A percentile compares a stretch with the other conserved stretches of the same genome.
phyloP scores from a whole-genome alignment of 2,113 vertebrate genomes.

The Syngnathus scovelli region DNA sequence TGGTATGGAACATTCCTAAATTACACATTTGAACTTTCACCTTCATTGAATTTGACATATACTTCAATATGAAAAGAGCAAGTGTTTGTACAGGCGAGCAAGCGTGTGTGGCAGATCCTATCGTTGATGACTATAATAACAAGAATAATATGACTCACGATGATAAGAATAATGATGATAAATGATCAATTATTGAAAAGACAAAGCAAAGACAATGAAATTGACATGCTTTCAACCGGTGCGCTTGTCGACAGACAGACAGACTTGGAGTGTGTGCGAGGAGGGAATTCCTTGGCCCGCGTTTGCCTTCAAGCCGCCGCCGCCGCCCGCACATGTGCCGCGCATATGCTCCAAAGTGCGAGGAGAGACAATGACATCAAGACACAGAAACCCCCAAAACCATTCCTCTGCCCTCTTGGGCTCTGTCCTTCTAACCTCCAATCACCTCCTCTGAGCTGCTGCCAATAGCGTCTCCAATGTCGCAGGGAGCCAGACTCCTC shows the following conservation, averaged over 20 bases:
- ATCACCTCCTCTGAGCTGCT: conserved; percentile 11
- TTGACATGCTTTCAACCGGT: not conserved
- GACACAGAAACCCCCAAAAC: conserved; percentile 30
- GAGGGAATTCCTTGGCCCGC: conserved; percentile 68
- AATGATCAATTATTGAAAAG: not conserved
- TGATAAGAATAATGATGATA: too few species aligned
- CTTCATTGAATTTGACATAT: too few species aligned
- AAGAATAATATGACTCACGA: too few species aligned
- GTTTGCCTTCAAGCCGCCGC: conserved; percentile 18
- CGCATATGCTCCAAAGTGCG: conserved; percentile 47
- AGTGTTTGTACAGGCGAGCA: too few species aligned
- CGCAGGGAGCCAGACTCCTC: not conserved
- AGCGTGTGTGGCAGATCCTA: too few species aligned
- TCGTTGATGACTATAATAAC: too few species aligned
- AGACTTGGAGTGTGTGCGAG: conserved; percentile 45
- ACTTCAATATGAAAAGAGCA: too few species aligned
- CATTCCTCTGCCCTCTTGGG: conserved; percentile 14
- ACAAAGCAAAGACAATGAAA: not conserved
- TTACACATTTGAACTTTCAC: too few species aligned
- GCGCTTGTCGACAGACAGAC: conserved; percentile 50
- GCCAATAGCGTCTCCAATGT: conserved; percentile 14
- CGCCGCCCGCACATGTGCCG: conserved; percentile 54
- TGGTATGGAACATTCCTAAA: too few species aligned
- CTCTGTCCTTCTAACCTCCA: conserved; percentile 32
- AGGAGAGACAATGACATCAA: conserved; percentile 28